These are phyloP conservation scores for Pelosia muscerda DNA, from an alignment of 2,888 invertebrate species.

Conservation along the genomic window DNA sequence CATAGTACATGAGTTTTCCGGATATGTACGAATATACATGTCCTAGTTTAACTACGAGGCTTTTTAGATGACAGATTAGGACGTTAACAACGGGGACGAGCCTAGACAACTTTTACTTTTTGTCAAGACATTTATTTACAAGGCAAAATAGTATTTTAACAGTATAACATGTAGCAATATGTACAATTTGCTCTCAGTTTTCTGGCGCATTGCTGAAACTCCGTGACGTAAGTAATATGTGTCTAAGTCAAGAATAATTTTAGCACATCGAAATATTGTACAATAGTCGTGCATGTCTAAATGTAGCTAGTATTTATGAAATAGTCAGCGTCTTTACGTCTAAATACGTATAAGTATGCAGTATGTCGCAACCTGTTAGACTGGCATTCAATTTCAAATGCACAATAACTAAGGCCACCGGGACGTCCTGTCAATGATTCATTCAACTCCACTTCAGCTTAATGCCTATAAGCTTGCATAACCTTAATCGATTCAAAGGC, in stretches of 20 bases:
- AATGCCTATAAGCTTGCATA: neutral
- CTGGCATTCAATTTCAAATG: slow-evolving; percentile 49
- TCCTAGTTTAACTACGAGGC: slow-evolving; percentile 34
- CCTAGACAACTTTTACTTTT: slow-evolving; percentile 41
- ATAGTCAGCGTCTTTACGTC: slow-evolving; percentile 52
- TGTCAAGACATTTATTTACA: slow-evolving; percentile 12
- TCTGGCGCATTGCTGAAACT: slow-evolving; percentile 1
- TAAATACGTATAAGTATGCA: slow-evolving; percentile 39
- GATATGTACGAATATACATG: slow-evolving; percentile 42
- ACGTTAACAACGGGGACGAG: slow-evolving; percentile 25
- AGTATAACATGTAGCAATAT: neutral
- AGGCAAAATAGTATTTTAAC: too few species aligned
- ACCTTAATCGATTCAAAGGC: neutral
- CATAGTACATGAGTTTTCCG: slow-evolving; percentile 41
- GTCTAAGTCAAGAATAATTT: slow-evolving; percentile 22
- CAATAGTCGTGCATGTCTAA: slow-evolving; percentile 35
- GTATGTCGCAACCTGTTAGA: slow-evolving; percentile 49
- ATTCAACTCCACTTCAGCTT: neutral
- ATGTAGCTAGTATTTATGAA: slow-evolving; percentile 52
- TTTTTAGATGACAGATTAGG: slow-evolving; percentile 32
- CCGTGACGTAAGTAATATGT: neutral
- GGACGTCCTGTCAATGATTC: slow-evolving; percentile 5
- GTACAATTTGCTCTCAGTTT: neutral
- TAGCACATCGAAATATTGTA: slow-evolving; percentile 36
- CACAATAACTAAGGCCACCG: neutral